Percentiles rank a stretch among this genome's conserved stretches.
Conservation (phyloP, 64 coral and sea anemone species). For the Montipora capricornis region DNA sequence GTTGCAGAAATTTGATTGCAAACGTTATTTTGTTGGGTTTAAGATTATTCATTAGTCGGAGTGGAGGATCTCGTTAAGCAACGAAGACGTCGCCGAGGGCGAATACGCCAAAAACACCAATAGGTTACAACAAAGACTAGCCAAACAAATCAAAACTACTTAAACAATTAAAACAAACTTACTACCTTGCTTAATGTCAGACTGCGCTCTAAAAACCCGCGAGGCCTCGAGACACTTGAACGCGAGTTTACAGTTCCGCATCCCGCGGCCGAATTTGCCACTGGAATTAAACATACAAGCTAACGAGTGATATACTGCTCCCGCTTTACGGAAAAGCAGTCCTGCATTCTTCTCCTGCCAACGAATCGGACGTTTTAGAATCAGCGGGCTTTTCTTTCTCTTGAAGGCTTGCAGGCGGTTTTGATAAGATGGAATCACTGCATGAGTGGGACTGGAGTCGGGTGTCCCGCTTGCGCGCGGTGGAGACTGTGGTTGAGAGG, state of each 20-base stretch:
- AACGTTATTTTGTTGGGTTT: too few species aligned
- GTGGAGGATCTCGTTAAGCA: too few species aligned
- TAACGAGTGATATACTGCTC: constrained; percentile 85
- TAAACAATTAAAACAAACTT: neutral
- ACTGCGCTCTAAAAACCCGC: neutral
- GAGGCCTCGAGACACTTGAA: constrained; percentile 80
- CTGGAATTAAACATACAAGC: constrained; percentile 79
- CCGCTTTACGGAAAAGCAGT: constrained; percentile 80
- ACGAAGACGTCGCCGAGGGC: too few species aligned
- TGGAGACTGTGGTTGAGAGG: constrained; percentile 1
- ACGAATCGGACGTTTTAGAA: constrained; percentile 65
- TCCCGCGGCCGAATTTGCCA: constrained; percentile 82
- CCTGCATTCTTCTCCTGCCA: constrained; percentile 76
- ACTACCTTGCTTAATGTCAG: constrained; percentile 14
- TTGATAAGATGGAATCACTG: constrained; percentile 33
- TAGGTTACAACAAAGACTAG: too few species aligned
- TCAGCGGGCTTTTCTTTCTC: constrained; percentile 49
- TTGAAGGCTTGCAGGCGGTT: constrained; percentile 30
- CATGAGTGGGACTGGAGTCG: constrained; percentile 21
- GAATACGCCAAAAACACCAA: too few species aligned
- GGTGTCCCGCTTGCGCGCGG: neutral
- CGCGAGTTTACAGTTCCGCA: constrained; percentile 85
- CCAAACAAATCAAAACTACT: neutral
- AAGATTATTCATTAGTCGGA: too few species aligned
- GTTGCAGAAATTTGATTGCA: too few species aligned